These are phyloP conservation scores for Xiphophorus couchianus DNA, from an alignment of 2,113 vertebrate genomes.

Conservation along the genomic window DNA sequence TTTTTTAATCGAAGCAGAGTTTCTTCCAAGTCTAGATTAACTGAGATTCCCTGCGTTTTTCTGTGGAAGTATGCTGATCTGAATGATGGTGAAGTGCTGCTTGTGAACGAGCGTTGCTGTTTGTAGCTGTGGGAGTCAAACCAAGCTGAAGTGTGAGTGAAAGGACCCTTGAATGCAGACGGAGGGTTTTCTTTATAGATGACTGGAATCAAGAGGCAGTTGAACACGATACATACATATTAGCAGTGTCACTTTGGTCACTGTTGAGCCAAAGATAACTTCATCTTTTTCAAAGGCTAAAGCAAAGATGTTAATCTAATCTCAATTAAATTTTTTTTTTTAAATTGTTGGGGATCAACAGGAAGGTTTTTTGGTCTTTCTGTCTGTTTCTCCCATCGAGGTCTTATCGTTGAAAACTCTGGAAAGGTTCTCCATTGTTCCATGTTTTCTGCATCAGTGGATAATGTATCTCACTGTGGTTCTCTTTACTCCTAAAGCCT, in stretches of 20 bases:
- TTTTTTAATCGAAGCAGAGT: neutral
- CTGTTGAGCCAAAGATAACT: conserved; percentile 27
- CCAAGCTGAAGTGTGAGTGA: neutral
- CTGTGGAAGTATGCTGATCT: conserved; percentile 7
- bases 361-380: too few species aligned
- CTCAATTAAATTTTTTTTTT: neutral
- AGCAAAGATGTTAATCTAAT: conserved; percentile 30
- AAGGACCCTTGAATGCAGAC: conserved; percentile 12
- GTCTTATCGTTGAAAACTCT: neutral
- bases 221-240: conserved; percentile 12
- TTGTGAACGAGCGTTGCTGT: conserved; percentile 1
- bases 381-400: too few species aligned
- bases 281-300: conserved; percentile 42
- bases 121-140: neutral
- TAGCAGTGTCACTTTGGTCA: neutral
- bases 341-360: too few species aligned
- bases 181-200: conserved; percentile 25
- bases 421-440: neutral
- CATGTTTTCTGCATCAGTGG: neutral
- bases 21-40: conserved; percentile 13
- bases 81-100: conserved; percentile 2
- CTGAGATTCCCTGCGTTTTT: neutral
- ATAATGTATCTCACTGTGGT: neutral
- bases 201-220: conserved; percentile 23
- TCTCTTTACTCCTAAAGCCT: too few species aligned